Percentiles rank a stretch among this genome's conserved stretches.
These are phyloP conservation scores for Timandra comae DNA, from an alignment of 2,888 invertebrate species.

Conservation along the genomic window DNA sequence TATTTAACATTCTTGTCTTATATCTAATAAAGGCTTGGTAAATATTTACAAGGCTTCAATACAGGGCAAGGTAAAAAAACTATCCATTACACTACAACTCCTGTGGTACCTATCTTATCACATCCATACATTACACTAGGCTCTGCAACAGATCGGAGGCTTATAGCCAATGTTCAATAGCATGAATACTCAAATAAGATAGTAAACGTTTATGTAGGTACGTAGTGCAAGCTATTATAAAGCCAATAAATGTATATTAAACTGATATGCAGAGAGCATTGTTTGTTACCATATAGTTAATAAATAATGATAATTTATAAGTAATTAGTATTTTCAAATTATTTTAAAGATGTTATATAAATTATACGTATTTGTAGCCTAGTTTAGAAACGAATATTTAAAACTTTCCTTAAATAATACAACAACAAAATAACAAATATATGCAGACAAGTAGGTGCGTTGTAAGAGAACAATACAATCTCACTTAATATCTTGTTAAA, in stretches of 20 bases:
- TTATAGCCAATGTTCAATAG: slow-evolving; percentile 18
- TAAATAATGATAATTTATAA: slow-evolving; percentile 22
- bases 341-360: too few species aligned
- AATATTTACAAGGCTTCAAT: slow-evolving; percentile 74
- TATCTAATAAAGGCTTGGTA: slow-evolving; percentile 70
- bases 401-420: slow-evolving; percentile 74
- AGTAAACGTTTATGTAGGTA: neutral
- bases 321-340: slow-evolving; percentile 36
- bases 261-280: slow-evolving; percentile 24
- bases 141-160: slow-evolving; percentile 41
- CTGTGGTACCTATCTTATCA: slow-evolving; percentile 58
- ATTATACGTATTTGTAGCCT: slow-evolving; percentile 39
- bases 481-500: slow-evolving; percentile 68
- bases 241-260: slow-evolving; percentile 14
- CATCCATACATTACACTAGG: slow-evolving; percentile 47
- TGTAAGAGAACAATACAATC: slow-evolving; percentile 64
- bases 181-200: slow-evolving; percentile 11
- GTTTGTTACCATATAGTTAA: slow-evolving; percentile 11
- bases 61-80: slow-evolving; percentile 74
- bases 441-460: slow-evolving; percentile 2
- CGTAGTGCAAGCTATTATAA: slow-evolving; percentile 22
- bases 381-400: slow-evolving; percentile 66
- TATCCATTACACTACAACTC: slow-evolving; percentile 59
- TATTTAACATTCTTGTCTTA: slow-evolving; percentile 72
- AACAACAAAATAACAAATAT: slow-evolving; percentile 67